Evolutionary conservation across 1,140 invertebrate species (phyloP).

Genomic region (Zaprionus camerounensis): DNA sequence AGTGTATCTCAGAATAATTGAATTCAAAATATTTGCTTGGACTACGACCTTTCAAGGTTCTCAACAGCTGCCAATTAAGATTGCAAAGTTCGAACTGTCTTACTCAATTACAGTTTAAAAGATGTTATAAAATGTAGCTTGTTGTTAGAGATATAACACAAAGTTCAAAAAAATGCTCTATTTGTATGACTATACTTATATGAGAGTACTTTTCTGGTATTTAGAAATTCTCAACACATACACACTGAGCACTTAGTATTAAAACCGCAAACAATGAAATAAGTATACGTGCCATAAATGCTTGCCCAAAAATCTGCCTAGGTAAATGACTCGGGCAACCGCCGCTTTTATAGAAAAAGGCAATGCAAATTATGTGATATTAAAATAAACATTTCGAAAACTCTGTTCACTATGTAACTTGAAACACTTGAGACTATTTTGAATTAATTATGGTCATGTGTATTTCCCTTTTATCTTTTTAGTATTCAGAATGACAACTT

Average conservation of each 20-base stretch:
- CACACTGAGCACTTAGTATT: conserved; percentile 5
- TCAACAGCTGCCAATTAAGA: conserved; percentile 14
- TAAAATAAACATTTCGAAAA: conserved; percentile 32
- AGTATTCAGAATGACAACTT: too few relatives aligned
- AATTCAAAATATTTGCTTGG: neutral
- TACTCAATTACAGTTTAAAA: conserved; percentile 27
- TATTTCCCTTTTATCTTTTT: too few relatives aligned
- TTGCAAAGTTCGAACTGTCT: conserved; percentile 15
- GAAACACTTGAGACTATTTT: neutral
- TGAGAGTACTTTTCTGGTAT: neutral
- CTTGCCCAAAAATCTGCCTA: conserved; percentile 8
- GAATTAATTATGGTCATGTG: neutral
- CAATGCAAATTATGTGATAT: conserved; percentile 33
- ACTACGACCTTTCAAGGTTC: conserved; percentile 16
- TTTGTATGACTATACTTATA: neutral
- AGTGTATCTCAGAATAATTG: neutral
- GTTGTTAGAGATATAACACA: conserved; percentile 12
- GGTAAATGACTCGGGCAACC: neutral
- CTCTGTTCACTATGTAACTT: neutral
- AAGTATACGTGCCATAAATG: conserved; percentile 13
- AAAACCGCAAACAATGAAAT: conserved; percentile 3
- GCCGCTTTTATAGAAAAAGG: neutral
- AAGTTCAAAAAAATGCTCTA: conserved; percentile 29
- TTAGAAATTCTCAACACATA: conserved; percentile 18
- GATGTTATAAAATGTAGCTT: conserved; percentile 14